phyloP scores from a whole-genome alignment of 2,113 vertebrate species.

The Hymenochirus boettgeri region DNA sequence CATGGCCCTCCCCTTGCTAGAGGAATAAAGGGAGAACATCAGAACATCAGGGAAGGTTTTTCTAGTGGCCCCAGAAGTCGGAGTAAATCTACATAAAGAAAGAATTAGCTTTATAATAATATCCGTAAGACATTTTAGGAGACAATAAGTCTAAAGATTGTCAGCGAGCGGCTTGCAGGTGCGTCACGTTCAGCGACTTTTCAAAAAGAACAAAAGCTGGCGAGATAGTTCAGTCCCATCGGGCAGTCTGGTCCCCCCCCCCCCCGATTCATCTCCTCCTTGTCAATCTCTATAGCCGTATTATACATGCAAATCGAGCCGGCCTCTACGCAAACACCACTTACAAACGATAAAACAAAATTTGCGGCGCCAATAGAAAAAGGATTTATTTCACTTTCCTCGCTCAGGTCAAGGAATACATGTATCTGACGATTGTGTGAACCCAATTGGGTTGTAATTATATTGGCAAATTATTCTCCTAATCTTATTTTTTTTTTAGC shows the following conservation, averaged over 20 bases:
- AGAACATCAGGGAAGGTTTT: no score
- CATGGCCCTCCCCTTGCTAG: no score
- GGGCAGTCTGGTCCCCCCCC: conserved; percentile 84
- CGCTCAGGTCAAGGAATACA: conserved; percentile 99
- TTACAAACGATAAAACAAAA: conserved; percentile 99
- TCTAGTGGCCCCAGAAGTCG: conserved; percentile 83
- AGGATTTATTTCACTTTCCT: conserved; percentile 99
- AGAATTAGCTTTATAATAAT: conserved; percentile 99
- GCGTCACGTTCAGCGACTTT: conserved; percentile 98
- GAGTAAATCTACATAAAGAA: conserved; percentile 99
- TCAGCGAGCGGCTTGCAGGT: conserved; percentile 98
- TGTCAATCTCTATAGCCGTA: conserved; percentile 99
- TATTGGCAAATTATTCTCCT: conserved; percentile 99
- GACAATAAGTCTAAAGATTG: conserved; percentile 99
- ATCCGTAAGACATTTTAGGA: conserved; percentile 99
- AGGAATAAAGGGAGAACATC: no score
- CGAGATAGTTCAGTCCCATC: conserved; percentile 89
- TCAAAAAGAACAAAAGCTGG: conserved; percentile 97
- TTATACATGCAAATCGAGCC: conserved; percentile 99
- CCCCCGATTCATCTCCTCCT: conserved; percentile 99
- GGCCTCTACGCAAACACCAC: conserved; percentile 99
- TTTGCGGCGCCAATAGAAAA: conserved; percentile 99
- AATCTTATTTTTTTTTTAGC: conserved; percentile 98
- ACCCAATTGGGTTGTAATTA: conserved; percentile 99
- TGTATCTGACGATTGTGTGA: conserved; percentile 99